Base-by-base conservation (phyloP, 2,888 invertebrate species). In the Hermaeophaga mercurialis region DNA sequence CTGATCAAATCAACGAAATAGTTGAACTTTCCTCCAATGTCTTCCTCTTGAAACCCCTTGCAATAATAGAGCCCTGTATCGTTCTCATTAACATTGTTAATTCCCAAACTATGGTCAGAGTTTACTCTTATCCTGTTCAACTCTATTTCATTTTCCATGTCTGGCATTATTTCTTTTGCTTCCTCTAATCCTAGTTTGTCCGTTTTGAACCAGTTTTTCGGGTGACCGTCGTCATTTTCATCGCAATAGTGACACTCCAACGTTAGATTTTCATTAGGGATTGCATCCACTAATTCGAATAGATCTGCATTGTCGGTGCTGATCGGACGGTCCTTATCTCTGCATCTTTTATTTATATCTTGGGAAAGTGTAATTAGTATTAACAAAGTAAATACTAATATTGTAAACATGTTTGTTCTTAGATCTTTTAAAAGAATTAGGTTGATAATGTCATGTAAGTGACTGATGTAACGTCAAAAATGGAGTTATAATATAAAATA, bases 61-160 rank as follows among this genome's bases (percentile, higher is more conserved):
- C 83, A 84, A 49, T 75, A 78, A 70, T 83, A 84, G 62, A 81
- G 71, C 1, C 81, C 82, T 2, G 73, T 68, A 64, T 84, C 83
- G 3, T 70, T 57, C 0, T 44, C 22, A 1, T 71, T 66, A 12
- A 82, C 70, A 59, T 78, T 72, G 54, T 72, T 73, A 38, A 84
- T 76, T 2, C 79, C 74, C 36, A 84, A 71, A 19, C 79, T 76
- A 61, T 80, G 80, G 8, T 80, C 78, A 1, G 72, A 63, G 38
- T 73, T 80, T 14, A 80, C 73, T 26, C 75, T 72, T 14, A 83
- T 66, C 65, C 79, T 71, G 61, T 80, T 82, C 1, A 72, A 61
- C 0, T 75, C 72, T 28, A 69, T 61, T 54, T 82, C 78, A 59
- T 79, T 80, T 38, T 79, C 72, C 80, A 81, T 82, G 34, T 74